phyloP scores from a whole-genome alignment of 2,888 invertebrate genomes.

The Noctua pronuba region DNA sequence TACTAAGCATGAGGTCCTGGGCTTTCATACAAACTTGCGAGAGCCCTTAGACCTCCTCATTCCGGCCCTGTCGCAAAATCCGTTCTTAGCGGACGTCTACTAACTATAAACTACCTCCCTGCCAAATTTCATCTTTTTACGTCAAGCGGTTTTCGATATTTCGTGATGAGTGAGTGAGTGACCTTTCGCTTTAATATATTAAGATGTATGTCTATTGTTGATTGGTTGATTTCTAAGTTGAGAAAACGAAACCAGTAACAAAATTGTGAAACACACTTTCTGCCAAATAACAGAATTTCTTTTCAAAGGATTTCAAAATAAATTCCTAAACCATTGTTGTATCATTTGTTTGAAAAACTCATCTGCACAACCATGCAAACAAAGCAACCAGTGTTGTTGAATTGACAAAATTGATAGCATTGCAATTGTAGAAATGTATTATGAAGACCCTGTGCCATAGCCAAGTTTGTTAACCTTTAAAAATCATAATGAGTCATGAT shows the following conservation, averaged over 20 bases:
- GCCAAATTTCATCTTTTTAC: too few species aligned
- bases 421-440: neutral
- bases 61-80: too few species aligned
- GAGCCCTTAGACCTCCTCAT: too few species aligned
- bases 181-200: too few species aligned
- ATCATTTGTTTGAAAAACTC: slow-evolving; percentile 1
- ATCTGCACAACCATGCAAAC: neutral
- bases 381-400: neutral
- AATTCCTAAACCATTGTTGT: neutral
- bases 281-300: neutral
- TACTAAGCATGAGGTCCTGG: too few species aligned
- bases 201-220: too few species aligned
- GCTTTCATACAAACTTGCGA: too few species aligned
- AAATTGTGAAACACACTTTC: neutral
- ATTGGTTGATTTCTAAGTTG: neutral
- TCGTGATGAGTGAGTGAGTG: too few species aligned
- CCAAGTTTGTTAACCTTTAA: neutral
- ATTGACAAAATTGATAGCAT: neutral
- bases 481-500: neutral
- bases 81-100: too few species aligned
- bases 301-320: neutral
- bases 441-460: neutral
- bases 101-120: too few species aligned
- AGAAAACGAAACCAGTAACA: neutral
- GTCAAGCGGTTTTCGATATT: too few species aligned